These are phyloP conservation scores for Sula dactylatra DNA, from an alignment of 2,113 vertebrate species.

Conservation along the genomic window DNA sequence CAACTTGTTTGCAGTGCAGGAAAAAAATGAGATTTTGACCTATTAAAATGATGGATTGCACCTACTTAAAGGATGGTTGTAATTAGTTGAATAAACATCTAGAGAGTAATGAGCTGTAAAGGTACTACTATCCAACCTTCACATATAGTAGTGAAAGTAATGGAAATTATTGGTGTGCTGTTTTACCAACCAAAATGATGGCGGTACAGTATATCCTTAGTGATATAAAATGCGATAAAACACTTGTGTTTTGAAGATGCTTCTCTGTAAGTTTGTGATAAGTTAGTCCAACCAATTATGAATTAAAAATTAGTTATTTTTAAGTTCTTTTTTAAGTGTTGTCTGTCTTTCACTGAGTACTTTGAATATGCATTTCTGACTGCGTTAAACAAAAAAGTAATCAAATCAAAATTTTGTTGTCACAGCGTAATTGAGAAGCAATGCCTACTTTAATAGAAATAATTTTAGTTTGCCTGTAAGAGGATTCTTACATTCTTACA, in stretches of 20 bases:
- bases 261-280: background rate
- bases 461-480: background rate
- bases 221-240: background rate
- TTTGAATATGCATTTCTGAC: background rate
- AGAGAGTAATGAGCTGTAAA: slow-evolving; percentile 23
- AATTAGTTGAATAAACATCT: slow-evolving; percentile 52
- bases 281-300: background rate
- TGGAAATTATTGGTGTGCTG: background rate
- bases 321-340: background rate
- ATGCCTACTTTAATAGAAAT: background rate
- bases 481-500: too few species aligned
- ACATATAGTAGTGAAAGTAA: background rate
- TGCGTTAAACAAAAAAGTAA: background rate
- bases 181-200: background rate
- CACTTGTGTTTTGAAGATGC: background rate
- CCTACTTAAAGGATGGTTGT: background rate
- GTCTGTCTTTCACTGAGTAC: background rate
- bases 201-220: background rate
- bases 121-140: background rate
- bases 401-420: background rate
- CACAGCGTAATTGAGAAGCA: background rate
- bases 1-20: background rate
- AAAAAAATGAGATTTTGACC: background rate
- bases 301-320: background rate
- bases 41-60: slow-evolving; percentile 13